Evolutionary conservation across 1,140 invertebrate genomes (phyloP), one percentile per base, ranked within the genome.

Genomic region (Rhynchophorus ferrugineus): DNA sequence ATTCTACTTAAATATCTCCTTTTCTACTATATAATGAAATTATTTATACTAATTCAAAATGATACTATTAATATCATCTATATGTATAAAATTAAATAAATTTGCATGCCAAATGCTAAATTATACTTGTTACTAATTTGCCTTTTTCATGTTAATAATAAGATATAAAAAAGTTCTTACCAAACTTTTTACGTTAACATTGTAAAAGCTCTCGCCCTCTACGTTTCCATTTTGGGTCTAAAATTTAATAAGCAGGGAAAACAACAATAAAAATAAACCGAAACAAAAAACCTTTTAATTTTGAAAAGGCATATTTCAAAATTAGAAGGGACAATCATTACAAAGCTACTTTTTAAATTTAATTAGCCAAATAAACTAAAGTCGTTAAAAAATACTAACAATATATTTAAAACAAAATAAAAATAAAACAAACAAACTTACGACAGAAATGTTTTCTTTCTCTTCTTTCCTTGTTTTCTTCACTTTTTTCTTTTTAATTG

Each of bases 381-480:
- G 46, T 47, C n/a, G 52, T 36, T 55, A 24, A 22, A 46, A 14
- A 52, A 29, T 42, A 44, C 17, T 35, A 44, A 34, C 16, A 21
- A 22, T 35, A 34, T 22, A n/a, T 5, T 33, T 17, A 57, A 44
- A 34, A 22, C 34, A 51, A 22, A 56, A 58, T 22, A 55, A 20
- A 49, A 61, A 56, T 34, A 54, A 49, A 21, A 51, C 52, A 49
- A 21, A 51, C 52, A 59, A 60, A 75, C 77, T 79, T 66, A 80
- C 78, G 70, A 80, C 77, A 54, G 78, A 80, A 59, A 80, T 78
- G 57, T 79, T 79, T 61, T 80, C 78, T 68, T 78, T 78, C 61
- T 79, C 76, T 48, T 77, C 75, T 59, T 76, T 78, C 62, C 78
- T 75, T 49, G 74, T 77, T 66, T 79, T 79, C 69, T 78, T 78